Evolutionary conservation across 2,113 vertebrate species (phyloP).

Genomic region (Catharus fuscescens): DNA sequence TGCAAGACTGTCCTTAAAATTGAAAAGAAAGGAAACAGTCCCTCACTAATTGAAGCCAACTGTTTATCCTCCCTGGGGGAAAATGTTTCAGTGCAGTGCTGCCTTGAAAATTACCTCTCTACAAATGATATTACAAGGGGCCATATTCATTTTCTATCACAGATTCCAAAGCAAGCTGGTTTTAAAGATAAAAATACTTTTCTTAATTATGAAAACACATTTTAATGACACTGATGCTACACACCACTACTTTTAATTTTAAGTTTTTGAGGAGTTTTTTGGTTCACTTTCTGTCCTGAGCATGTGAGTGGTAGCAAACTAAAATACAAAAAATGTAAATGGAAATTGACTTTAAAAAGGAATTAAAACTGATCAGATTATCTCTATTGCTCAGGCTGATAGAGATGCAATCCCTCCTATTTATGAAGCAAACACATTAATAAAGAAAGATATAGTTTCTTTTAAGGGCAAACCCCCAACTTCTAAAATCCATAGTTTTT

Average conservation of each 20-base stretch:
- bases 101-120: conserved; percentile 60
- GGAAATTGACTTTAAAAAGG: not conserved
- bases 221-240: not conserved
- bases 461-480: not conserved
- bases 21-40: conserved; percentile 49
- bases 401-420: not conserved
- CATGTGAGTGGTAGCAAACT: not conserved
- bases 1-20: conserved; percentile 43
- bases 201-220: conserved; percentile 44
- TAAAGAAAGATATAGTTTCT: not conserved
- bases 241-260: not conserved
- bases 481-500: not conserved
- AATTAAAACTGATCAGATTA: conserved; percentile 13
- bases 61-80: conserved; percentile 53
- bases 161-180: conserved; percentile 34
- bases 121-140: conserved; percentile 43
- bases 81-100: conserved; percentile 47
- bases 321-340: not conserved
- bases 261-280: not conserved
- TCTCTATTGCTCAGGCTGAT: not conserved
- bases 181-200: conserved; percentile 45
- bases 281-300: not conserved
- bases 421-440: not conserved
- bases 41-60: conserved; percentile 63
- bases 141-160: conserved; percentile 24